Conservation (phyloP, 2,797 vertebrate species). For the Etheostoma perlongum region DNA sequence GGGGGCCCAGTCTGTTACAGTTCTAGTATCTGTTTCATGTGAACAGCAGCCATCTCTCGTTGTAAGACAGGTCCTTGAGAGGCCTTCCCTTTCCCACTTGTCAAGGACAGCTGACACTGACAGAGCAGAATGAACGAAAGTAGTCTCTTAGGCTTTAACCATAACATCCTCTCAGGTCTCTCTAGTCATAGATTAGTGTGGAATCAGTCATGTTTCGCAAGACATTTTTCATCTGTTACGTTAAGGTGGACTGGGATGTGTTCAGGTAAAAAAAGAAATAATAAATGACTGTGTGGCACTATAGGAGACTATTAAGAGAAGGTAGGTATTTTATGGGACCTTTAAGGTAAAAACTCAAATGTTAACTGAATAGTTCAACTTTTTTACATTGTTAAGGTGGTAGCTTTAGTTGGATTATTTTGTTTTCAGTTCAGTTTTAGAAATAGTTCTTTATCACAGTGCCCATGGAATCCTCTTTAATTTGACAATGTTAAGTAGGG, state of each 20-base stretch:
- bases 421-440: background rate
- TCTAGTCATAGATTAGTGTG: slow-evolving; percentile 3
- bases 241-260: slow-evolving; percentile 61
- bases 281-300: background rate
- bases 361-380: background rate
- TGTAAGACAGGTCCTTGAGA: slow-evolving; percentile 44
- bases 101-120: slow-evolving; percentile 72
- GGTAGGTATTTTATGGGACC: background rate
- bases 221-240: slow-evolving; percentile 45
- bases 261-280: slow-evolving; percentile 54
- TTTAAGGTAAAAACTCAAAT: background rate
- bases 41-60: slow-evolving; percentile 12
- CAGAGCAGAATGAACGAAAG: slow-evolving; percentile 24
- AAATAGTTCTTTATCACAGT: background rate
- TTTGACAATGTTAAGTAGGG: too few species aligned
- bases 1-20: background rate
- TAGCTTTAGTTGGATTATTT: background rate
- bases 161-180: slow-evolving; percentile 35
- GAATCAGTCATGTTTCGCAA: slow-evolving; percentile 62
- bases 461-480: background rate
- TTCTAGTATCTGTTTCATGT: background rate
- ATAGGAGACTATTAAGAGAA: background rate
- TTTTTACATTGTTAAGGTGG: background rate
- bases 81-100: slow-evolving; percentile 47
- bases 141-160: slow-evolving; percentile 7